Base-by-base conservation (phyloP, 2,113 vertebrate species). In the Microtus richardsoni region DNA sequence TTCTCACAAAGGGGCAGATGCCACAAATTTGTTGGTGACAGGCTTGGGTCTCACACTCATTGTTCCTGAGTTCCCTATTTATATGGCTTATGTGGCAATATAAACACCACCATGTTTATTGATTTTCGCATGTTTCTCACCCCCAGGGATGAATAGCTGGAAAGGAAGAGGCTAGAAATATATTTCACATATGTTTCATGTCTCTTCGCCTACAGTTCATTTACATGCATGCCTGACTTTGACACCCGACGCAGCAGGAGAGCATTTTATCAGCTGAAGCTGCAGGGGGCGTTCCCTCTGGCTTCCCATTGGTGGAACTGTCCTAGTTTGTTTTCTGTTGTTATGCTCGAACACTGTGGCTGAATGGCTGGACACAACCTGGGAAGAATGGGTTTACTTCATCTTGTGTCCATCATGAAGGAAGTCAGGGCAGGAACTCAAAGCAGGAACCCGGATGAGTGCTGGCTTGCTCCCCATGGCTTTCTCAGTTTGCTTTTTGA, bases 171-270 rank as follows among this genome's bases (percentile, higher is more conserved):
- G 21, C 73, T 64, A 74, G 41, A 96, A 82, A 71, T 44, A 87
- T 19, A 86, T 14, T 73, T 83, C 24, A 52, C 86, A n/a, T 77
- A 11, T 58, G 1, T 62, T n/a, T 21, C 39, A 1, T 49, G 78
- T 33, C n/a, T 94, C 41, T 70, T 75, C 49, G 49, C 49, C 47
- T 89, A 7, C 66, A 36, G 13, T 78, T 3, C 24, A 11, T 94
- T 96, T 80, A 70, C 91, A 24, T 10, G 85, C 41, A 89, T 83
- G 88, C 74, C 71, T 87, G n/a, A 91, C 70, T 97, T 80, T 5
- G 16, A 47, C 3, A 7, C 78, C 39, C 36, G 13, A 28, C 3
- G 16, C 62, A 71, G 0, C 0, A 6, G 70, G 64, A 47, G 52
- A 78, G 41, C 22, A 33, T 21, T 62, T 70, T 39, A 33, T n/a